Base-by-base conservation (phyloP, 2,113 vertebrate genomes). In the Madoqua kirkii region DNA sequence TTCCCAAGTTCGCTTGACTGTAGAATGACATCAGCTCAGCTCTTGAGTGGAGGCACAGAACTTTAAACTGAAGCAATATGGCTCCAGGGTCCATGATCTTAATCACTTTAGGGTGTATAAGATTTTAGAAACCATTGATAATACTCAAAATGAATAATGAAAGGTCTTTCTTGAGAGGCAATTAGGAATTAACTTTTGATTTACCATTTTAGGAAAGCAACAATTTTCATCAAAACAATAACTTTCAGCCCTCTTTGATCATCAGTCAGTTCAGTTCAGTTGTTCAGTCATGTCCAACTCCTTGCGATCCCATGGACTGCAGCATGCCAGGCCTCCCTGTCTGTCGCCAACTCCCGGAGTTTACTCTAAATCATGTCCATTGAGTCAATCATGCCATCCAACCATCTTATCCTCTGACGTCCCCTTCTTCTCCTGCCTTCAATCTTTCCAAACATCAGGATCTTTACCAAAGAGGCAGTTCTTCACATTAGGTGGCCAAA, bases 141-240 rank as follows among this genome's bases (percentile, higher is more conserved):
- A 54, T 74, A n/a, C 9, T 83, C 23, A 27, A 5, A 95, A 85
- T 33, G 31, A 60, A 88, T 83, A 93, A 55, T 78, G 43, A 87
- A 89, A 14, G 11, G 1, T 25, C 16, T 81, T 95, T 79, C 74
- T 2, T 62, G 87, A 86, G 23, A 71, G 33, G 40, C 21, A 95
- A 64, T 81, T 86, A 74, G 33, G 17, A 89, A 82, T 85, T 92
- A 92, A 74, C 23, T 89, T 95, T 83, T 95, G 54, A 83, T 19
- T 79, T 91, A 40, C 7, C 48, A n/a, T 97, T 96, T 94, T 89
- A 78, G 31, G 19, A 13, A 95, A 85, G 54, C 23, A 81, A 54
- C 93, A 74, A 96, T 94, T 96, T 93, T 96, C 67, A 91, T 91
- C 21, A 96, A 71, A 88, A 86, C 81, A 3, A 16, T 74, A 92